Evolutionary conservation across 1,140 invertebrate genomes (phyloP).

Genomic region (Drosophila equinoxialis): DNA sequence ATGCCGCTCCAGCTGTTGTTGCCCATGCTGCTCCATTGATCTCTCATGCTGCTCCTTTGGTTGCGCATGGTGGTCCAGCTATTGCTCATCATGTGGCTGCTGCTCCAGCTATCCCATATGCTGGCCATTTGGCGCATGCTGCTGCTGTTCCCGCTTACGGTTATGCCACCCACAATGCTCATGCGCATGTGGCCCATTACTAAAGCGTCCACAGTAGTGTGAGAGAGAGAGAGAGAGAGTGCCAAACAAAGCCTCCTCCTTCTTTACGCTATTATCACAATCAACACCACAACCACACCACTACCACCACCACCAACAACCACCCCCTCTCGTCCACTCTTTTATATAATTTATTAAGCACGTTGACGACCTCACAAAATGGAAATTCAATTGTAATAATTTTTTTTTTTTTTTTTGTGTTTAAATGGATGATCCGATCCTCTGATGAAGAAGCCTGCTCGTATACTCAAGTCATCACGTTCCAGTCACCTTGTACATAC

Average conservation of each 20-base stretch:
- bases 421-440: conserved; percentile 91
- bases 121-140: conserved; percentile 72
- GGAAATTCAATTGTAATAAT: conserved; percentile 93
- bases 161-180: conserved; percentile 72
- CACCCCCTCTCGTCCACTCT: conserved; percentile 89
- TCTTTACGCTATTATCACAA: conserved; percentile 68
- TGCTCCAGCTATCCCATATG: conserved; percentile 68
- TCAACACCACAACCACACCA: conserved; percentile 86
- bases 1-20: conserved; percentile 57
- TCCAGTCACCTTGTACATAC: conserved; percentile 84
- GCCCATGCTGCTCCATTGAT: conserved; percentile 61
- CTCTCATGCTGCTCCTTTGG: conserved; percentile 56
- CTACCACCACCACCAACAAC: conserved; percentile 86
- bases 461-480: conserved; percentile 91
- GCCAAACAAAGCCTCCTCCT: conserved; percentile 8
- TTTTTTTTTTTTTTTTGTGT: conserved; percentile 4
- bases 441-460: conserved; percentile 83
- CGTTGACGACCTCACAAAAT: conserved; percentile 83
- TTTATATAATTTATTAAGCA: conserved; percentile 96
- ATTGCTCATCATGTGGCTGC: conserved; percentile 75
- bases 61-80: conserved; percentile 57
- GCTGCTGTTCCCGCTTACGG: conserved; percentile 70
- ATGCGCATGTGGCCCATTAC: conserved; percentile 77
- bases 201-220: conserved; percentile 22
- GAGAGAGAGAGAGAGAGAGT: background rate